phyloP scores from a whole-genome alignment of 2,113 vertebrate species.

The Bucco capensis region DNA sequence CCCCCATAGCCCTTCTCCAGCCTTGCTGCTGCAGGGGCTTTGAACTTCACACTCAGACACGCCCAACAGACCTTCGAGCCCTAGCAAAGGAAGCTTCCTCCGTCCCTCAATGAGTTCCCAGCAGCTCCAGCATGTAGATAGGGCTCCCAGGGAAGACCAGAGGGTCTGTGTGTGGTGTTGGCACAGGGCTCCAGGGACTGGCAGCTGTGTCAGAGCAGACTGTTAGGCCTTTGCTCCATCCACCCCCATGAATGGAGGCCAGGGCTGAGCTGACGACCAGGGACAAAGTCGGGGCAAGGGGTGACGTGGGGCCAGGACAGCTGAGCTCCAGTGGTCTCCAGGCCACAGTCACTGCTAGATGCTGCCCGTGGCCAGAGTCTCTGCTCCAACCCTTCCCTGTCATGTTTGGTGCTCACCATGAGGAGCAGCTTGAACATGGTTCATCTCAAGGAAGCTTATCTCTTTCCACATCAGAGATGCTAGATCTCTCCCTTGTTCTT shows the following conservation, averaged over 20 bases:
- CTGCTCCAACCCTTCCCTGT: background rate
- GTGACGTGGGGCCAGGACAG: background rate
- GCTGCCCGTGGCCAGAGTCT: conserved; percentile 9
- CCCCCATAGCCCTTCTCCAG: background rate
- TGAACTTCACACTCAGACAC: background rate
- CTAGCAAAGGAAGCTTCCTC: background rate
- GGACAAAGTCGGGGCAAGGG: too few relatives aligned
- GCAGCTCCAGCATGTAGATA: background rate
- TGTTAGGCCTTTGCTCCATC: too few relatives aligned
- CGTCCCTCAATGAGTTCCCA: accelerated
- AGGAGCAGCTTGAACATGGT: background rate
- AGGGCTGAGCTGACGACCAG: background rate
- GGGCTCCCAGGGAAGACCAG: background rate
- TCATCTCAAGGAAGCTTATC: accelerated
- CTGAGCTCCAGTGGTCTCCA: accelerated
- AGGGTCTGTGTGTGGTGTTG: too few relatives aligned
- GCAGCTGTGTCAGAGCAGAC: background rate
- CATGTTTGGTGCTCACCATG: background rate
- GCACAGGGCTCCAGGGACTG: background rate
- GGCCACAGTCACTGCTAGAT: background rate
- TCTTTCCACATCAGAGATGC: accelerated
- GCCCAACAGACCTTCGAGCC: background rate
- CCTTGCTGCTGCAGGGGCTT: background rate
- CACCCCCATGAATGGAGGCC: too few relatives aligned
- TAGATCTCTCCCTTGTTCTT: background rate